Evolutionary conservation across 2,113 vertebrate genomes (phyloP).

Genomic region (Oreamnos americanus): DNA sequence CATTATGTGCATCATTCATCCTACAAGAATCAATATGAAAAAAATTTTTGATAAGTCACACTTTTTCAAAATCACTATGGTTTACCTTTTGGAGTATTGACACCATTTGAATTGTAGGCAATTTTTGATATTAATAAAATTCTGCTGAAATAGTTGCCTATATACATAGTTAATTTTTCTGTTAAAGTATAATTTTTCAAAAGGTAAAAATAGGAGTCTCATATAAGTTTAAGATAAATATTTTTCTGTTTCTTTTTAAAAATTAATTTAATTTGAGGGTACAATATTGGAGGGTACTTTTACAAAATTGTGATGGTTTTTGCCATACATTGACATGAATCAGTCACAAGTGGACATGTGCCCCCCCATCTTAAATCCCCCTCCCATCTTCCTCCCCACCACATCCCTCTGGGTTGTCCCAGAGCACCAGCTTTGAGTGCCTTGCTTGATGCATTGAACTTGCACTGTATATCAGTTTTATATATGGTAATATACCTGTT

Average conservation of each 20-base stretch:
- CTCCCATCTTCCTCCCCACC: background rate
- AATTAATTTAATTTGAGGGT: background rate
- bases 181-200: background rate
- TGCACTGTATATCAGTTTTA: background rate
- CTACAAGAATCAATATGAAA: background rate
- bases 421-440: background rate
- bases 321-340: background rate
- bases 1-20: background rate
- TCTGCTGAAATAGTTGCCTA: background rate
- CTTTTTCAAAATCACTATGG: background rate
- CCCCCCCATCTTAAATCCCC: background rate
- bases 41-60: background rate
- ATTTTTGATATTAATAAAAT: background rate
- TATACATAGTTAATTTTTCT: background rate
- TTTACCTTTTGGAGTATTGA: background rate
- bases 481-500: background rate
- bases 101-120: background rate
- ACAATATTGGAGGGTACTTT: background rate
- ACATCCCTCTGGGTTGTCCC: background rate
- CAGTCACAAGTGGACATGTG: background rate
- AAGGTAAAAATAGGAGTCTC: background rate
- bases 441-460: background rate
- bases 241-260: background rate
- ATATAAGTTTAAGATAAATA: background rate
- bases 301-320: background rate